Evolutionary conservation across 1,140 invertebrate species (phyloP).

Genomic region (Papilio glaucus): DNA sequence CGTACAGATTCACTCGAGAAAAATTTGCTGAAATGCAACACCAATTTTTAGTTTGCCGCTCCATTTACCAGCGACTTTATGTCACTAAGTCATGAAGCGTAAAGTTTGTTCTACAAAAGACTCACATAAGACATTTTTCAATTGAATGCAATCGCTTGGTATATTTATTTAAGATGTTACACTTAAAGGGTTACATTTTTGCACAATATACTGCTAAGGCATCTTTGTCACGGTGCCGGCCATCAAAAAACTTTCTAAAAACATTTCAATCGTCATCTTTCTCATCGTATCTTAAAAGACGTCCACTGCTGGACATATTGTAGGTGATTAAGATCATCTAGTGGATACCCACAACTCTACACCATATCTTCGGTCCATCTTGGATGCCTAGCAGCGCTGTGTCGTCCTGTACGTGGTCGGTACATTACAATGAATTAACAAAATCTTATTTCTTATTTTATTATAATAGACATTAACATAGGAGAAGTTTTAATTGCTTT

Average conservation of each 20-base stretch:
- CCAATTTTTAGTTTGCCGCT: constrained; percentile 35
- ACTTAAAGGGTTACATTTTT: too few species aligned
- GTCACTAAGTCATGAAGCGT: constrained; percentile 34
- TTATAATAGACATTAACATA: neutral
- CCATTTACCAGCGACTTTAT: constrained; percentile 35
- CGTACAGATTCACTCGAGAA: constrained; percentile 29
- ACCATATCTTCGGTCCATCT: too few species aligned
- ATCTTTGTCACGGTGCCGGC: too few species aligned
- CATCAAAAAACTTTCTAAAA: too few species aligned
- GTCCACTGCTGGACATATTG: too few species aligned
- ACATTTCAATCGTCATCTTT: too few species aligned
- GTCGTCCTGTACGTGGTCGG: too few species aligned
- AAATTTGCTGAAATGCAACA: constrained; percentile 33
- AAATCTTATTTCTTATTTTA: neutral
- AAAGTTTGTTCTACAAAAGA: constrained; percentile 24
- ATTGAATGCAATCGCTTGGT: neutral
- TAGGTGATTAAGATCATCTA: too few species aligned
- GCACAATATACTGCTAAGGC: too few species aligned
- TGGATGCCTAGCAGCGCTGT: too few species aligned
- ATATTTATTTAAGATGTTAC: neutral
- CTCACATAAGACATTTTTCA: neutral
- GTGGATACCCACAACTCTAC: too few species aligned
- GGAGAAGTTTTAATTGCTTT: neutral
- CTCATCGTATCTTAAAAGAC: too few species aligned
- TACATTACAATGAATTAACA: neutral